These are phyloP conservation scores for Indicator maculatus DNA, from an alignment of 2,113 vertebrate genomes.

Conservation along the genomic window DNA sequence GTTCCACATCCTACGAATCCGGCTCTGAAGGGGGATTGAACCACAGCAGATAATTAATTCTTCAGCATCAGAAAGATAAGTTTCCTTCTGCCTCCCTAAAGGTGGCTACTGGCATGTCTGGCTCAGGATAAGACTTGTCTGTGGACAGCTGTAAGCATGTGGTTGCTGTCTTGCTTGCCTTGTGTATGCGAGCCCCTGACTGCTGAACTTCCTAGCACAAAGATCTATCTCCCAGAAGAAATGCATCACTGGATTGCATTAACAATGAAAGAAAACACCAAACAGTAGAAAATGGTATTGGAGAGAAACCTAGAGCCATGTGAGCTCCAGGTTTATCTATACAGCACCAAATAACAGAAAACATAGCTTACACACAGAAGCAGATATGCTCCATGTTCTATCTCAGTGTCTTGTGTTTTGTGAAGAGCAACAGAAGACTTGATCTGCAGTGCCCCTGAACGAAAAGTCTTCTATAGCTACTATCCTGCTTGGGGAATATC, in stretches of 20 bases:
- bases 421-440: background rate
- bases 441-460: background rate
- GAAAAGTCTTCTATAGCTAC: background rate
- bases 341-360: background rate
- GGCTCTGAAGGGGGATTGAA: conserved; percentile 84
- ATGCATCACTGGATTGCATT: background rate
- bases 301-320: background rate
- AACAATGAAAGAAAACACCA: background rate
- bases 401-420: background rate
- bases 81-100: conserved; percentile 45
- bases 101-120: background rate
- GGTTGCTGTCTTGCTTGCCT: background rate
- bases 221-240: background rate
- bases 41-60: conserved; percentile 45
- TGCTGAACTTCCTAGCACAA: background rate
- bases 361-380: background rate
- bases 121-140: background rate
- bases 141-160: background rate
- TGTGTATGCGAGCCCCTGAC: background rate
- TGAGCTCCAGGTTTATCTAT: background rate
- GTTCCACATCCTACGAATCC: conserved; percentile 99
- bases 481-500: background rate
- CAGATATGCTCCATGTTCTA: fast-evolving
- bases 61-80: conserved; percentile 44
- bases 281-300: background rate